Percentiles rank a stretch among this genome's conserved stretches.
Evolutionary conservation across 2,888 invertebrate genomes (phyloP).

Genomic region (Homarus gammarus): DNA sequence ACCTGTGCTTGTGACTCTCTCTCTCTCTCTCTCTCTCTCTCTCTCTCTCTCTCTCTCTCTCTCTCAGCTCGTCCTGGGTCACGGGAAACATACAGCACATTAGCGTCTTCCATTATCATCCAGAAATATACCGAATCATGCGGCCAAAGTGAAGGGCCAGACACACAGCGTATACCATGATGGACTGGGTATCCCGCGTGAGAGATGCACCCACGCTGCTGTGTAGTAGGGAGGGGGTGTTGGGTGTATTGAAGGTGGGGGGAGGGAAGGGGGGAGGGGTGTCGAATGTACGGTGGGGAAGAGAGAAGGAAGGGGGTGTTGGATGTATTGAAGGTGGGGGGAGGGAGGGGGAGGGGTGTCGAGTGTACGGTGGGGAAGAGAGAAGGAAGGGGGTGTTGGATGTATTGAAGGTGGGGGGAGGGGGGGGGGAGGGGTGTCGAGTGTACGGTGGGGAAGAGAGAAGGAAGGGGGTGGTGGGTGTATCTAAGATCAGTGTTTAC

Average conservation of each 20-base stretch:
- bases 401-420: neutral
- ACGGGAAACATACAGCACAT: neutral
- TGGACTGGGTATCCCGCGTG: neutral
- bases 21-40: slow-evolving; percentile 3
- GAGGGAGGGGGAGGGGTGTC: neutral
- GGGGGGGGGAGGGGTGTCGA: neutral
- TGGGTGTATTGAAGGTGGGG: neutral
- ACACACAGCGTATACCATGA: neutral
- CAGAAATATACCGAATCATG: slow-evolving; percentile 4
- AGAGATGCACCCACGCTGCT: neutral
- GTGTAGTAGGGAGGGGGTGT: neutral
- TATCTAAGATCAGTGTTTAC: neutral
- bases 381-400: neutral
- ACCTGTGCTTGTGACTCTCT: neutral
- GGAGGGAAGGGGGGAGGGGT: neutral
- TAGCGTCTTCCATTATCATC: neutral
- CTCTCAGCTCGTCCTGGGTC: neutral
- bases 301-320: neutral
- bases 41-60: slow-evolving; percentile 32
- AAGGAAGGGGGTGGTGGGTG: neutral
- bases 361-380: neutral
- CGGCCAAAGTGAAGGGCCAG: neutral
- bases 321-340: neutral
- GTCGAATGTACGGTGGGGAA: neutral
- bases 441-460: neutral